Evolutionary conservation across 2,113 vertebrate species (phyloP), one percentile per base, ranked within the genome.

Genomic region (Microcebus murinus): DNA sequence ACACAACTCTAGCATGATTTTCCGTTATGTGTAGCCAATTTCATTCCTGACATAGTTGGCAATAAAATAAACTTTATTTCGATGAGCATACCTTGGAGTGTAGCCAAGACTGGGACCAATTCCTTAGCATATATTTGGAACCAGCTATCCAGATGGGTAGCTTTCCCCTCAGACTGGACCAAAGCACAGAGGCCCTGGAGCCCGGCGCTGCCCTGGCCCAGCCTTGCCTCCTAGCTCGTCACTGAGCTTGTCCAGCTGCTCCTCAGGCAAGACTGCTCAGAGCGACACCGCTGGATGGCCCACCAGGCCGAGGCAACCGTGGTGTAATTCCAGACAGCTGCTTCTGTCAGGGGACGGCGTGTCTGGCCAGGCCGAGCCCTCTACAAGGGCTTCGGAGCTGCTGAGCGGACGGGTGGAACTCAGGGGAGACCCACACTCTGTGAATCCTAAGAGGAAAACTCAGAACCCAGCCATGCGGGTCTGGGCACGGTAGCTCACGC

Each of bases 41-140:
- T 92, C 61, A 50, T 87, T 92, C 73, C 57, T 82, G 65, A 67
- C 20, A 48, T 3, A 20, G 42, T 45, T 36, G 87, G n/a, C 88
- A 88, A 82, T 82, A 42, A 92, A 70, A 83, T 76, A 84, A 91
- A 67, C 42, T 17, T 76, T 14, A 25, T 18, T 25, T 57, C 57
- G 21, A 12, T 20, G 15, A 29, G 55, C 74, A 48, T 23, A 18
- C 21, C 63, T 57, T 52, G 9, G 14, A 34, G 4, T 1, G 1
- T 1, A 18, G 45, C 34, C 27, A 57, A 48, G 59, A 29, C 80
- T 1, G 9, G 25, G 39, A 73, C 14, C 8, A 29, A 50, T 84
- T 87, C 63, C 83, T 74, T 18, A 20, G 50, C 61, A 92, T 1
- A 81, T 6, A 55, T 63, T 63, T 63, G 59, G 68, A 77, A 86